Conservation (phyloP, 1,140 invertebrate species). For the Philopotamus ludificatus region DNA sequence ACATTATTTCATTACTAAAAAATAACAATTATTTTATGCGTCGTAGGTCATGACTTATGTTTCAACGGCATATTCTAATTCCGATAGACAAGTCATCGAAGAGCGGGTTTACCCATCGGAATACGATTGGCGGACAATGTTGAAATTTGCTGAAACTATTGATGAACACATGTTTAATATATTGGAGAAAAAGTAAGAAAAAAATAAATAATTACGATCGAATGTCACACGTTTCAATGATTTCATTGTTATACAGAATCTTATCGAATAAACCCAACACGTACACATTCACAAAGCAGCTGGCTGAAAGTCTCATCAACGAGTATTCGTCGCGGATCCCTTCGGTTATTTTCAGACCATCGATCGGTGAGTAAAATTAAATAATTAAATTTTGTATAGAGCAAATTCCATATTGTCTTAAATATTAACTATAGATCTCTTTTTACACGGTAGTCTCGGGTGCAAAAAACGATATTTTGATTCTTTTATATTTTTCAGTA, state of each 20-base stretch:
- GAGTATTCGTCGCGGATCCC: constrained; percentile 62
- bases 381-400: neutral
- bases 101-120: constrained; percentile 67
- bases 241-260: constrained; percentile 22
- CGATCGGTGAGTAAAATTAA: constrained; percentile 19
- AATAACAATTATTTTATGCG: constrained; percentile 28
- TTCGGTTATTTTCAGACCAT: constrained; percentile 71
- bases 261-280: constrained; percentile 58
- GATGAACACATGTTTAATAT: constrained; percentile 60
- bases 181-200: constrained; percentile 43
- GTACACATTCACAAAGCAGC: constrained; percentile 65
- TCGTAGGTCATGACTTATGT: constrained; percentile 58
- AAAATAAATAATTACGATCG: constrained; percentile 7
- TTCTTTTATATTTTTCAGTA: constrained; percentile 16
- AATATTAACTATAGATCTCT: too few species aligned
- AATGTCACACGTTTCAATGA: constrained; percentile 39
- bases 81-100: constrained; percentile 56
- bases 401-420: neutral
- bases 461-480: too few species aligned
- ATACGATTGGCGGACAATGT: constrained; percentile 66
- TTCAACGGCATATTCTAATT: constrained; percentile 66
- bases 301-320: constrained; percentile 61
- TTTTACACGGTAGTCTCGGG: too few species aligned
- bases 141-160: constrained; percentile 68
- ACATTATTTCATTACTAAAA: too few species aligned